Conservation (phyloP, 2,113 vertebrate species). For the Sorex araneus region DNA sequence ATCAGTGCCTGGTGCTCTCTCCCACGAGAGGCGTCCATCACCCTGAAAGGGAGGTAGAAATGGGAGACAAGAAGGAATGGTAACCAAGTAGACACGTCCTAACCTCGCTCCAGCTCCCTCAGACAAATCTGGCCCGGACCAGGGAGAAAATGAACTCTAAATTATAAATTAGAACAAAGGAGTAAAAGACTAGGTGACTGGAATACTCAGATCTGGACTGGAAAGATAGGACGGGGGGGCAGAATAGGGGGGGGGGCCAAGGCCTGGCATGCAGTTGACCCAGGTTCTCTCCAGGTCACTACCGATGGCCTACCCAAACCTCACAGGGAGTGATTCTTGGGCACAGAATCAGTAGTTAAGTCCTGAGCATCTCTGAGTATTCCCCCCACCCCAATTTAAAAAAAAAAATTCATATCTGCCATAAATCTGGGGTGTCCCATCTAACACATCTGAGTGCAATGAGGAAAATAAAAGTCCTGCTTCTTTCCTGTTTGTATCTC, state of each 20-base stretch:
- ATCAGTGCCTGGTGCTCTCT: too few relatives aligned
- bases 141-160: not conserved
- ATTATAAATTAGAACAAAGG: conserved; percentile 16
- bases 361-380: too few relatives aligned
- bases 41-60: not conserved
- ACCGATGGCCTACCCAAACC: too few relatives aligned
- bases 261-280: too few relatives aligned
- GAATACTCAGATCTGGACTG: not conserved
- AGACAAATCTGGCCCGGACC: not conserved
- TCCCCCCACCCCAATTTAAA: too few relatives aligned
- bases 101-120: not conserved
- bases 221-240: too few relatives aligned
- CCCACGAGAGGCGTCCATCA: not conserved
- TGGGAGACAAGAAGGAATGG: not conserved
- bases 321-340: too few relatives aligned
- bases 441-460: not conserved
- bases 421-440: not conserved
- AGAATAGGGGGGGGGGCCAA: too few relatives aligned
- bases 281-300: too few relatives aligned
- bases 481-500: not conserved
- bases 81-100: not conserved
- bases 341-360: too few relatives aligned
- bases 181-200: conserved; percentile 4
- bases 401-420: not conserved
- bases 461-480: conserved; percentile 12